These are phyloP conservation scores for Loxodonta africana DNA, from an alignment of 2,113 vertebrate genomes.

Conservation along the genomic window DNA sequence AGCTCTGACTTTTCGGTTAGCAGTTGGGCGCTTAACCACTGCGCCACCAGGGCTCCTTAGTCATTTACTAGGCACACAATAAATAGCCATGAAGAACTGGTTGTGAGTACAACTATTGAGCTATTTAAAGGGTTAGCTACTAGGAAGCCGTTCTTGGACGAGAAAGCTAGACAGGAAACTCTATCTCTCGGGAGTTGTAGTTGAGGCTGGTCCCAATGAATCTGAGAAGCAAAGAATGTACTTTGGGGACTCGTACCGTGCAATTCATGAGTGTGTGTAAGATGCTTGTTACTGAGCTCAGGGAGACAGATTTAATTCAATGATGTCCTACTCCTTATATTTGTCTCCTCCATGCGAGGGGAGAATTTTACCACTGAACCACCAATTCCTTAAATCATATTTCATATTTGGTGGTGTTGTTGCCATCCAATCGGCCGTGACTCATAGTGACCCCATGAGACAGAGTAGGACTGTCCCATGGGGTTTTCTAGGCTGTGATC, in stretches of 20 bases:
- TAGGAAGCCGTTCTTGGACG: background rate
- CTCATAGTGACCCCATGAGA: too few species aligned
- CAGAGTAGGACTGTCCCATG: too few species aligned
- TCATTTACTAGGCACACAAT: fast-evolving
- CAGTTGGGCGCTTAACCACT: too few species aligned
- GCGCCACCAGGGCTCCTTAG: too few species aligned
- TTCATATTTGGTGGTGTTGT: too few species aligned
- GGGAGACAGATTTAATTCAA: fast-evolving
- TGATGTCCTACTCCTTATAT: fast-evolving
- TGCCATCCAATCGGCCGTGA: too few species aligned
- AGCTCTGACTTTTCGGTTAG: too few species aligned
- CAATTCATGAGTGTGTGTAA: fast-evolving
- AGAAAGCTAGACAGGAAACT: background rate
- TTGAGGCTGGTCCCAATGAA: background rate
- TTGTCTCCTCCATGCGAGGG: too few species aligned
- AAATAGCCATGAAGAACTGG: fast-evolving
- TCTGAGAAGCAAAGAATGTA: background rate
- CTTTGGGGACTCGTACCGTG: background rate
- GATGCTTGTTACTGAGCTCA: background rate
- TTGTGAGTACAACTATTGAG: fast-evolving
- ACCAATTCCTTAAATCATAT: too few species aligned
- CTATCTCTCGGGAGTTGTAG: fast-evolving
- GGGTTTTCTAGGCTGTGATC: too few species aligned
- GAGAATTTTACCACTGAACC: too few species aligned
- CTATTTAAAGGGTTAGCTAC: background rate